Base-by-base conservation (phyloP, 2,797 vertebrate genomes). In the Oophaga sylvatica region DNA sequence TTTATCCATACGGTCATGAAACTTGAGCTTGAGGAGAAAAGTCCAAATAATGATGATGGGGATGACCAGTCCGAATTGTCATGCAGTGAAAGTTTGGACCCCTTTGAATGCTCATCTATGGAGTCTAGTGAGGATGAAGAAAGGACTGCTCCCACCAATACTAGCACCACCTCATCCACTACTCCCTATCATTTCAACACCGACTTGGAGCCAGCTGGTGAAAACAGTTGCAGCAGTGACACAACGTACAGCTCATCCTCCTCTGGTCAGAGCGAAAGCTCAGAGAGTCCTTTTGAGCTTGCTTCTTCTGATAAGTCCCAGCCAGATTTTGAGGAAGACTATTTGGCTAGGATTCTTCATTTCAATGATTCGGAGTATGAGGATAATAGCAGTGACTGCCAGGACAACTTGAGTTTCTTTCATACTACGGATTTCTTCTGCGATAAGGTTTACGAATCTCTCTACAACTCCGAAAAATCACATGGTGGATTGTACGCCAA, bases 1-100 rank as follows among this genome's bases (percentile, higher is more conserved):
- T 98, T 97, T 93, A 96, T 98, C 90, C 98, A 99, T 93, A 99
- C 98, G 2, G 96, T 99, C 92, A 98, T 98, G 95, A 98, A 97
- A 91, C 94, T 99, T 93, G 97, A 98, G 93, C 94, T 99, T 91
- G 98, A 99, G 92, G 97, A 97, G 92, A 96, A 96, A 31, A 94
- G 96, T 56, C 96, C 96, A 94, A 95, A 93, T 92, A 94, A 92
- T 0, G 92, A 94, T 87, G 92, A 94, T 87, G 91, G 94, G 92
- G 90, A 90, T 90, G 75, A 10, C 0, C 90, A 90, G 85, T 92
- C 90, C 0, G 93, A 91, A 90, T 89, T 41, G 77, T 67, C 91
- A 0, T 88, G 90, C 84, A 41, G 80, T 89, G 90, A 91, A 81
- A 13, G 86, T 60, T 87, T 92, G 5, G 8, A 93, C 0, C 91